These are phyloP conservation scores for Campaea margaritaria DNA, from an alignment of 2,888 invertebrate genomes.

Conservation along the genomic window DNA sequence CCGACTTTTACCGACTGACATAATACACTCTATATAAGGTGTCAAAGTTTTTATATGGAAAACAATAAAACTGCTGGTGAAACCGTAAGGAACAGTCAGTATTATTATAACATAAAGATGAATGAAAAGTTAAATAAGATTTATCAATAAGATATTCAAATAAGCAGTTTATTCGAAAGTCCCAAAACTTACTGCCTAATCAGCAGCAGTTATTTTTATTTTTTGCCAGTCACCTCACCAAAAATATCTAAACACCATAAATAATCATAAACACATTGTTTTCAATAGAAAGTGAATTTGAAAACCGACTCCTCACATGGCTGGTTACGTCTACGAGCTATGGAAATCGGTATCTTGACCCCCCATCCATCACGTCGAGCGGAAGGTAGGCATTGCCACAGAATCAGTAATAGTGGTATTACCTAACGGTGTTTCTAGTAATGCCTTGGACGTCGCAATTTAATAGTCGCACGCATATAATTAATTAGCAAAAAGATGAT, in stretches of 20 bases:
- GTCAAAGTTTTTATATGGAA: slow-evolving; percentile 3
- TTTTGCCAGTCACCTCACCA: too few relatives aligned
- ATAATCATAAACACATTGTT: slow-evolving; percentile 4
- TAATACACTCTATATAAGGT: slow-evolving; percentile 4
- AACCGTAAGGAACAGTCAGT: too few relatives aligned
- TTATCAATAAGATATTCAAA: too few relatives aligned
- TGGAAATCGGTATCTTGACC: slow-evolving; percentile 26
- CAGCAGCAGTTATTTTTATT: too few relatives aligned
- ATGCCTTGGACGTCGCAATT: slow-evolving; percentile 21
- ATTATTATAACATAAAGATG: too few relatives aligned
- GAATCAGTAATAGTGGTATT: slow-evolving; percentile 1
- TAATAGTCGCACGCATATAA: slow-evolving; percentile 11
- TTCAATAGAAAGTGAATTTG: slow-evolving; percentile 17
- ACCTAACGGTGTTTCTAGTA: slow-evolving; percentile 26
- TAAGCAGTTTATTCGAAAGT: neutral
- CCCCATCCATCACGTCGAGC: slow-evolving; percentile 17
- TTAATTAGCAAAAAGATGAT: slow-evolving; percentile 21
- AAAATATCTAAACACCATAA: neutral
- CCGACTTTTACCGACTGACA: slow-evolving; percentile 8
- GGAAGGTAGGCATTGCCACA: slow-evolving; percentile 7
- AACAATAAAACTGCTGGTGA: too few relatives aligned
- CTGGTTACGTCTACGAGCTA: slow-evolving; percentile 16
- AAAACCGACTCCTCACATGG: slow-evolving; percentile 9
- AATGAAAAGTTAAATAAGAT: too few relatives aligned
- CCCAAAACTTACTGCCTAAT: neutral